Evolutionary conservation across 2,888 invertebrate genomes (phyloP).

Genomic region (Lucinisca nassula): DNA sequence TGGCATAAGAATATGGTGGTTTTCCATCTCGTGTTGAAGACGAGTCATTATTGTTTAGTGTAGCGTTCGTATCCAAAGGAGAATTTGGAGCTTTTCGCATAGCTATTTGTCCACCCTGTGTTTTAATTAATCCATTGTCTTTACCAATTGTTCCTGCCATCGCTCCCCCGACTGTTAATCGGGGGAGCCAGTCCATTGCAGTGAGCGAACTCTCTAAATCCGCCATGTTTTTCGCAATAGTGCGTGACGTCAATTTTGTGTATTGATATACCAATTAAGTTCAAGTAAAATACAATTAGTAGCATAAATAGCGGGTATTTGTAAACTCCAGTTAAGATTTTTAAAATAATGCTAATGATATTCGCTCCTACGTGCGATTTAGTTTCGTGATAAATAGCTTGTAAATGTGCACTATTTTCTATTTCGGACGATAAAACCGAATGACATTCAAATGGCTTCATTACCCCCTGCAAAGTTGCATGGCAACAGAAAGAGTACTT

Average conservation of each 20-base stretch:
- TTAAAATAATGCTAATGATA: no score
- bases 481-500: slow-evolving; percentile 82
- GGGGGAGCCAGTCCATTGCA: slow-evolving; percentile 89
- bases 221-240: slow-evolving; percentile 84
- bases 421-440: slow-evolving; percentile 50
- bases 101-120: slow-evolving; percentile 80
- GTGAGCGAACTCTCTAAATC: slow-evolving; percentile 89
- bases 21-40: slow-evolving; percentile 87
- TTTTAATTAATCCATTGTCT: slow-evolving; percentile 76
- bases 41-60: slow-evolving; percentile 79
- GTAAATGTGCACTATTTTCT: slow-evolving; percentile 37
- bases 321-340: not conserved
- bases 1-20: slow-evolving; percentile 91
- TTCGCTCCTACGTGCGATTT: no score
- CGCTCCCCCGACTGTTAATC: slow-evolving; percentile 87
- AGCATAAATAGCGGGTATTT: no score
- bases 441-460: slow-evolving; percentile 70
- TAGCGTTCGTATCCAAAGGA: slow-evolving; percentile 83
- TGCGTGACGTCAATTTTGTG: slow-evolving; percentile 58
- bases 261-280: slow-evolving; percentile 6
- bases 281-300: no score
- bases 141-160: slow-evolving; percentile 79
- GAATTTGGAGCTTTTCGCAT: slow-evolving; percentile 85
- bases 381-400: not conserved
- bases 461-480: slow-evolving; percentile 80